A percentile compares a stretch with the other conserved stretches of the same genome.
Evolutionary conservation across 2,113 vertebrate species (phyloP).

Genomic region (Oreocharis arfaki): DNA sequence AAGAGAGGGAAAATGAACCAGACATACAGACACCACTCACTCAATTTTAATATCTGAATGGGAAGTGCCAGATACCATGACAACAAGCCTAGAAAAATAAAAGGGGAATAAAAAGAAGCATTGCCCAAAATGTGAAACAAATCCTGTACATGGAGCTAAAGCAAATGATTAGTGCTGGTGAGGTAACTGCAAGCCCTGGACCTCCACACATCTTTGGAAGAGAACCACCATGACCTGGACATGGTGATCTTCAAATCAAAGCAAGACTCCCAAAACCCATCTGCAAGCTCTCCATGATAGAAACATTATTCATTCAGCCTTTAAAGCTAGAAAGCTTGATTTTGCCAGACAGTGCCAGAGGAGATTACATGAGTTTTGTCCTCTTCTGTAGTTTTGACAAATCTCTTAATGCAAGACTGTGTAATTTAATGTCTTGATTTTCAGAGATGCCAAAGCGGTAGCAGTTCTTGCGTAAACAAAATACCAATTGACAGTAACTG

Average conservation of each 20-base stretch:
- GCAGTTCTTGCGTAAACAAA: neutral
- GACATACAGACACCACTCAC: constrained; percentile 52
- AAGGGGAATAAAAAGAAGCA: neutral
- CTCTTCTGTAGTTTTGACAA: neutral
- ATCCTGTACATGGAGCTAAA: neutral
- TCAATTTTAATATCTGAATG: constrained; percentile 57
- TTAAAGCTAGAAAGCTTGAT: neutral
- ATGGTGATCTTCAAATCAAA: neutral
- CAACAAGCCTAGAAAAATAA: constrained; percentile 37
- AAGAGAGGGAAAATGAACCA: constrained; percentile 41
- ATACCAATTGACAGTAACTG: neutral
- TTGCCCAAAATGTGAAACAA: neutral
- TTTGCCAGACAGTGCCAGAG: neutral
- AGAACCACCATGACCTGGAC: neutral
- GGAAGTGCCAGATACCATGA: constrained; percentile 51
- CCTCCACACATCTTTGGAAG: neutral
- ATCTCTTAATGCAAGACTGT: neutral
- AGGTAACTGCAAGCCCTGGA: neutral
- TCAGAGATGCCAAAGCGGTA: neutral
- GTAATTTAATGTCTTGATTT: neutral
- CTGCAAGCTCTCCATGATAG: neutral
- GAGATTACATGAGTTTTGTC: neutral
- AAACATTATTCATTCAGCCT: neutral
- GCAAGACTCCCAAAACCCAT: neutral
- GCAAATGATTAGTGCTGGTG: neutral